Conservation (phyloP, 2,888 invertebrate species). For the Cinara cedri region DNA sequence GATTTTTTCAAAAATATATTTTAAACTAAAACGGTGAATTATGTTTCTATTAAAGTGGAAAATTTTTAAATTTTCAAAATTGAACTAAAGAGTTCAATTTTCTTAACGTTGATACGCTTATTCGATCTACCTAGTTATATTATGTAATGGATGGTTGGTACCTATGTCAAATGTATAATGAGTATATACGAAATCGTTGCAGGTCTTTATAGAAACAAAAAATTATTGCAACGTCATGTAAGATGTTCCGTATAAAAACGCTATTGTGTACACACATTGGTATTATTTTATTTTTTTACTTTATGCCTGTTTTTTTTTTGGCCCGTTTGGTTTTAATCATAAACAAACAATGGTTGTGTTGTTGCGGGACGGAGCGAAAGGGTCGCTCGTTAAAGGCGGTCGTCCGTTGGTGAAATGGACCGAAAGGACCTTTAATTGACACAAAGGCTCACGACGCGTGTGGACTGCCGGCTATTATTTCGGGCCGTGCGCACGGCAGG, state of each 20-base stretch:
- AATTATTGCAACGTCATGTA: constrained; percentile 14
- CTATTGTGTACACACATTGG: constrained; percentile 18
- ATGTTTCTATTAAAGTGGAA: no score
- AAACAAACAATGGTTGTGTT: constrained; percentile 47
- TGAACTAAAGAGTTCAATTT: no score
- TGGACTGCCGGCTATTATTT: constrained; percentile 53
- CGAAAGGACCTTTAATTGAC: constrained; percentile 55
- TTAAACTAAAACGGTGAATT: no score
- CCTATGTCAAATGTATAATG: no score
- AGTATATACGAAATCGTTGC: background rate
- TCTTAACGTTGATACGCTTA: no score
- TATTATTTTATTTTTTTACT: background rate
- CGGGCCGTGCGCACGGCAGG: constrained; percentile 52
- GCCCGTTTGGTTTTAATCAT: constrained; percentile 53
- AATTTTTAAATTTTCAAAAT: background rate
- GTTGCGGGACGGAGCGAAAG: constrained; percentile 15
- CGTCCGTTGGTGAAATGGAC: constrained; percentile 50
- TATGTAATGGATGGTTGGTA: background rate
- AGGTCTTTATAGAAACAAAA: constrained; percentile 13
- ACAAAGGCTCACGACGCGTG: constrained; percentile 37
- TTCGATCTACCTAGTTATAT: no score
- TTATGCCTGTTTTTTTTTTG: constrained; percentile 2
- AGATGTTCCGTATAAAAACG: constrained; percentile 34
- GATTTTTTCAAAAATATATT: no score
- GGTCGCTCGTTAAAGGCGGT: constrained; percentile 54